phyloP scores from a whole-genome alignment of 30 jellyfish, hydroid and myxozoan genomes.

The Turritopsis rubra region DNA sequence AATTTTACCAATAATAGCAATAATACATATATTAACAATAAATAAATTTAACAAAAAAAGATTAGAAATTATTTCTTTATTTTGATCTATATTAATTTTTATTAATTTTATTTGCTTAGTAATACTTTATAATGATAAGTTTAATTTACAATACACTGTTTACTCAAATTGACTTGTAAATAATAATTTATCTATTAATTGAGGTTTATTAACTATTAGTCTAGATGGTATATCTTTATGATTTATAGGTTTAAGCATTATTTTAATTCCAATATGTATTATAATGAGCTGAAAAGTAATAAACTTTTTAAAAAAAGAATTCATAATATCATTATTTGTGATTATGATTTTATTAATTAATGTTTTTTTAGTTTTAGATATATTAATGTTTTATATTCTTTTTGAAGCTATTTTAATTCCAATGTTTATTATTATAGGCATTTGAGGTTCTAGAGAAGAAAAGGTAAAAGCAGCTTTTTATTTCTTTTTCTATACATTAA shows the following conservation, averaged over 20 bases:
- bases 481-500: conserved; percentile 49
- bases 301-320: conserved; percentile 24
- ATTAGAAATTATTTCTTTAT: not conserved
- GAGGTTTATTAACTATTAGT: conserved; percentile 21
- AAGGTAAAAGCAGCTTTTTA: conserved; percentile 54
- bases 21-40: not conserved
- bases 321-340: conserved; percentile 12
- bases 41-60: not conserved
- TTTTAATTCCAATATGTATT: conserved; percentile 43
- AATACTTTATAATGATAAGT: not conserved
- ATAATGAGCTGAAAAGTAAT: conserved; percentile 29
- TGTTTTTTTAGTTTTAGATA: conserved; percentile 39
- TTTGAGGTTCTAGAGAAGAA: conserved; percentile 43
- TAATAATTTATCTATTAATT: conserved; percentile 8
- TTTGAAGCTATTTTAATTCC: conserved; percentile 62
- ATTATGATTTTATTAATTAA: conserved; percentile 11
- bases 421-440: conserved; percentile 50
- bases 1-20: conserved; percentile 7
- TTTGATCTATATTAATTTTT: not conserved
- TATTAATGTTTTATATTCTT: conserved; percentile 41
- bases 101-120: not conserved
- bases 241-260: conserved; percentile 30
- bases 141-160: not conserved
- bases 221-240: conserved; percentile 44
- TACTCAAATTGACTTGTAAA: not conserved